Percentiles rank a stretch among this genome's conserved stretches.
Evolutionary conservation across 2,113 vertebrate genomes (phyloP).

Genomic region (Planiliza haematocheilus): DNA sequence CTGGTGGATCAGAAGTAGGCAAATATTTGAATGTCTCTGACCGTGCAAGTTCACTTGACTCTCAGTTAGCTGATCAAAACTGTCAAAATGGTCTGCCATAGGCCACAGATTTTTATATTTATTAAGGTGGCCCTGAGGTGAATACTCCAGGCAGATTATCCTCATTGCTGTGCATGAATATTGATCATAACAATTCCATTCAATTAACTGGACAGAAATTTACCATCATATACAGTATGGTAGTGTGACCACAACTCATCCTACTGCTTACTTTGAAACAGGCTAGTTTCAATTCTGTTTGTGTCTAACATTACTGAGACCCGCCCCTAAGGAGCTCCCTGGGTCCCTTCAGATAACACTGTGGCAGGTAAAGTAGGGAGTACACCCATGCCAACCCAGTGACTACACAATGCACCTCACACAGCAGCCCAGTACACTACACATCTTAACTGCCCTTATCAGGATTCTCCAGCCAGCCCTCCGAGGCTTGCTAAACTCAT

Average conservation of each 20-base stretch:
- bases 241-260: not conserved
- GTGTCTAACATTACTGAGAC: conserved; percentile 51
- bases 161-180: conserved; percentile 1
- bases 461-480: conserved; percentile 71
- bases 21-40: not conserved
- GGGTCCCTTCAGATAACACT: conserved; percentile 68
- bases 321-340: conserved; percentile 54
- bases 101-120: conserved; percentile 2
- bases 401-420: conserved; percentile 45
- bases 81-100: not conserved
- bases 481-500: conserved; percentile 54
- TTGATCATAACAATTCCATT: not conserved
- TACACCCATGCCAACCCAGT: conserved; percentile 46
- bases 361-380: conserved; percentile 39
- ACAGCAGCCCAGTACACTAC: conserved; percentile 36
- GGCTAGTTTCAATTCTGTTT: conserved; percentile 27
- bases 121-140: not conserved
- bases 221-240: not conserved
- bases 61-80: conserved; percentile 2
- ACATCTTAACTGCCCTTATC: conserved; percentile 68
- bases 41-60: not conserved
- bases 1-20: not conserved
- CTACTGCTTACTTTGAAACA: not conserved
- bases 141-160: not conserved
- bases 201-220: not conserved